A percentile compares a stretch with the other conserved stretches of the same genome.
Evolutionary conservation across 2,888 invertebrate species (phyloP).

Genomic region (Amblyjoppa fuscipennis): DNA sequence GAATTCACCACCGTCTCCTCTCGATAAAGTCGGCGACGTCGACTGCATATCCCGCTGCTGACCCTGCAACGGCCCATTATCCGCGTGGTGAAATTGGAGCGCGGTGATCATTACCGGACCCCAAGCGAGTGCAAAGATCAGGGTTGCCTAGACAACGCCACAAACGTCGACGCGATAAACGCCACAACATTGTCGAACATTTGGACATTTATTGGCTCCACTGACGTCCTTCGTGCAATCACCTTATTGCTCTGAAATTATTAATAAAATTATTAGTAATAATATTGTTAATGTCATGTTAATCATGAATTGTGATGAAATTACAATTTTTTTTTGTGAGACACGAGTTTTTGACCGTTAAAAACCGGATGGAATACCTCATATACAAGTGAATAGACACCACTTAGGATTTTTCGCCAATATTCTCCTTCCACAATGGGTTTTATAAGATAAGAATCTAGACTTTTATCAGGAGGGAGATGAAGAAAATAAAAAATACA

Average conservation of each 20-base stretch:
- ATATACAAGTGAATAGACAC: too few species aligned
- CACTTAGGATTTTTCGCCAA: too few species aligned
- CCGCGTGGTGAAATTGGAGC: constrained; percentile 82
- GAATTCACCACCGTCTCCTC: constrained; percentile 38
- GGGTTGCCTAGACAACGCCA: constrained; percentile 85
- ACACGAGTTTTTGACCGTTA: too few species aligned
- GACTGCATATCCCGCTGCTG: constrained; percentile 55
- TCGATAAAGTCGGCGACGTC: constrained; percentile 46
- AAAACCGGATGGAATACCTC: too few species aligned
- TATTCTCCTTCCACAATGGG: too few species aligned
- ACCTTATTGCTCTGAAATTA: not conserved
- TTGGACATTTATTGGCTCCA: not conserved
- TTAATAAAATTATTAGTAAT: not conserved
- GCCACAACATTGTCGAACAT: constrained; percentile 74
- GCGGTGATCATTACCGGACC: constrained; percentile 85
- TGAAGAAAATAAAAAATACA: too few species aligned
- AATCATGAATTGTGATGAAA: too few species aligned
- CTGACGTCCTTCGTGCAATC: not conserved
- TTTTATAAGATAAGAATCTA: too few species aligned
- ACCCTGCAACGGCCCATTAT: constrained; percentile 74
- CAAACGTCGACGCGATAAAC: constrained; percentile 78
- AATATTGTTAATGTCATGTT: not conserved
- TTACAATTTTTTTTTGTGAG: too few species aligned
- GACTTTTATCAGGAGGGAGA: too few species aligned
- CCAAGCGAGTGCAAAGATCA: constrained; percentile 85